Base-by-base conservation (phyloP, 2,113 vertebrate genomes). In the Percina caprodes region DNA sequence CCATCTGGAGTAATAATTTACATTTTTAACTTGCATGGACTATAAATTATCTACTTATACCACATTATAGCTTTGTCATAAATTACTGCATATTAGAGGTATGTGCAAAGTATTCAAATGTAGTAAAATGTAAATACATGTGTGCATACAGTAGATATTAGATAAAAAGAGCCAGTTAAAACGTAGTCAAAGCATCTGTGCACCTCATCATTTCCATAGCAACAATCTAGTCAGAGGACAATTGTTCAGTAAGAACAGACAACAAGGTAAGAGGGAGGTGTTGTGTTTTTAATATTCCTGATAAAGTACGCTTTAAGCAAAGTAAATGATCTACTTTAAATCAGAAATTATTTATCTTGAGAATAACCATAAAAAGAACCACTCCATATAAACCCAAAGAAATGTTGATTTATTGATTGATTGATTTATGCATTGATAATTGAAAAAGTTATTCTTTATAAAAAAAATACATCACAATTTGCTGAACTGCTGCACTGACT, bases 1-100 rank as follows among this genome's bases (percentile, higher is more conserved):
- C 24, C 65, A 49, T 82, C 51, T 74, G 15, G 15, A 26, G 52
- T 26, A 6, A 71, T 65, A 9, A 63, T 69, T 68, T 51, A 77
- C 30, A 69, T 68, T 56, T 85, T 46, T 52, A 63, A 58, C 45
- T 48, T 35, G 49, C n/a, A 39, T 0, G 1, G 51, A 63, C 49
- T 9, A n/a, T 69, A 63, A 69, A 51, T 74, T 1, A 49, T 58
- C 26, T 42, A 2, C 15, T 75, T 42, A 66, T 23, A 23, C 33
- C 48, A 71, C 19, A 52, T 16, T 23, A 46, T 30, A 62, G 16
- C 33, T 46, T 45, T 26, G 12, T 49, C 12, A 39, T 1, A 15
- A 58, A 66, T 33, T 23, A 39, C 14, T 19, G 35, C 11, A 39
- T 60, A 51, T 46, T 54, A 39, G 13, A 35, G 4, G 21, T 3